Evolutionary conservation across 2,797 vertebrate genomes (phyloP), one percentile per base, ranked within the genome.

Genomic region (Cirrhinus mrigala): DNA sequence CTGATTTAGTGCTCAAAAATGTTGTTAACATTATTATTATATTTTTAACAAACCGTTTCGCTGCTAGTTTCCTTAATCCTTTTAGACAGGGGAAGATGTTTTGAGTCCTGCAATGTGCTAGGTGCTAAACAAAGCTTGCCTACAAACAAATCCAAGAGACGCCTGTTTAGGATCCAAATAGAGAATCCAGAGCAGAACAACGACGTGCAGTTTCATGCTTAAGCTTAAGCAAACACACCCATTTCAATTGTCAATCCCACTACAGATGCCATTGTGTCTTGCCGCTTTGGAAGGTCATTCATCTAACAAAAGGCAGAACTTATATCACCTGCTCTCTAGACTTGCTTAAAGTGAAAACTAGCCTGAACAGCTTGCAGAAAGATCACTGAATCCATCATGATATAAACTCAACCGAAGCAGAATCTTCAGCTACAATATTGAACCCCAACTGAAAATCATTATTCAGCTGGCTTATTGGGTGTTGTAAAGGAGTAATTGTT

Each of bases 221-320:
- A 54, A 68, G 60, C 71, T 82, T 46, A 64, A 40, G 78, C 50
- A 81, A 85, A 85, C 81, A 58, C 62, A 81, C 20, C 24, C 79
- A 37, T 15, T 76, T 81, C 27, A 82, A 66, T 46, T 0, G n/a
- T 29, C 58, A 64, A 10, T 15, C 20, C 40, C 9, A 77, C 1
- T n/a, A 77, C 27, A 60, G 1, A 69, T 79, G 33, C 37, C 40
- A 27, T 16, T 24, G 56, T 20, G 37, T 20, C 10, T 64, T 12
- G 58, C 10, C 14, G 46, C 58, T 46, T 27, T 79, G 10, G 2
- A 79, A 79, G 15, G 14, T 7, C n/a, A 44, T 77, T 60, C 8
- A 60, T 60, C 56, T 2, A 78, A 77, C 22, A 44, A 24, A 58
- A 68, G 46, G 10, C 78, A 37, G 56, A 56, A 46, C 12, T 22